Percentiles rank a stretch among this genome's conserved stretches.
Conservation (phyloP, 2,113 vertebrate genomes). For the Himantopus leucocephalus region DNA sequence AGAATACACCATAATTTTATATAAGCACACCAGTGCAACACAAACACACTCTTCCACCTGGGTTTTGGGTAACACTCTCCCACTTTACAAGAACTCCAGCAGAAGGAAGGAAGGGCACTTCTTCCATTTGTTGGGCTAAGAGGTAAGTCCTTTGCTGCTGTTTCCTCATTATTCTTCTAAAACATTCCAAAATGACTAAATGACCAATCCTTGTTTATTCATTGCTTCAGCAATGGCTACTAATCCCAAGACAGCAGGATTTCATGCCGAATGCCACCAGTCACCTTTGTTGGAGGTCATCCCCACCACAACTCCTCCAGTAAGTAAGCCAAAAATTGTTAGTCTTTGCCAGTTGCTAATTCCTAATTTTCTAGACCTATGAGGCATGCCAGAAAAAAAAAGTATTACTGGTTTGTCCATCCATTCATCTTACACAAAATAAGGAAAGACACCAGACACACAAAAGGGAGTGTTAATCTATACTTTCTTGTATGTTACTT, state of each 20-base stretch:
- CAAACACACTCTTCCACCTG: background rate
- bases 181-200: background rate
- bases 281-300: background rate
- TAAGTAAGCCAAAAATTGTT: background rate
- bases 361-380: background rate
- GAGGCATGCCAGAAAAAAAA: background rate
- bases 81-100: fast-evolving
- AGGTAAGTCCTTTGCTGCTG: background rate
- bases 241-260: background rate
- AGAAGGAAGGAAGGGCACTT: background rate
- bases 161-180: background rate
- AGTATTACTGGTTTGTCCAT: background rate
- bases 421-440: background rate
- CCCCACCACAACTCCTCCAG: background rate
- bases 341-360: background rate
- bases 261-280: background rate
- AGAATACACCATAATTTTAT: background rate
- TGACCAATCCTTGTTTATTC: background rate
- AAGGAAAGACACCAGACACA: background rate
- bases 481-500: background rate
- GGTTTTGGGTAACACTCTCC: background rate
- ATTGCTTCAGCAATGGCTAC: background rate
- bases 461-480: background rate
- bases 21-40: background rate
- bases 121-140: background rate